phyloP scores from a whole-genome alignment of 2,797 vertebrate species.

The Myoxocephalus aenaeus region DNA sequence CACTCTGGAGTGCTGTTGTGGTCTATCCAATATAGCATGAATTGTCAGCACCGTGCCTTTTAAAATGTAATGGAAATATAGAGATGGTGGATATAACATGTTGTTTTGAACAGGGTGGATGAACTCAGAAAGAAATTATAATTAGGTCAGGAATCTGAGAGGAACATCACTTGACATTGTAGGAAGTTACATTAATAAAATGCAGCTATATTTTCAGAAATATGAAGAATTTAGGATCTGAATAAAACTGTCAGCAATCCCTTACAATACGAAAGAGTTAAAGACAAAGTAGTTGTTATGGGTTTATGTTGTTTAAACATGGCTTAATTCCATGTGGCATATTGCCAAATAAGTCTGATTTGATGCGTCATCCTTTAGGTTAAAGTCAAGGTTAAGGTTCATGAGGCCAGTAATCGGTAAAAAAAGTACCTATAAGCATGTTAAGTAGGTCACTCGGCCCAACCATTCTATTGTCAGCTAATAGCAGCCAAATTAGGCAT shows the following conservation, averaged over 20 bases:
- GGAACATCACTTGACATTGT: not conserved
- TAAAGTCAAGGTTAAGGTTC: slow-evolving; percentile 38
- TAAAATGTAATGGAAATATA: slow-evolving; percentile 11
- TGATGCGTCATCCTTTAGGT: slow-evolving; percentile 28
- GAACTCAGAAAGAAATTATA: not conserved
- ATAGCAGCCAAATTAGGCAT: slow-evolving; percentile 24
- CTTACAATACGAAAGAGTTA: not conserved
- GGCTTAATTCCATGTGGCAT: slow-evolving; percentile 14
- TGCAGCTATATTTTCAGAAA: not conserved
- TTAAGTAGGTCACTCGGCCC: slow-evolving; percentile 38
- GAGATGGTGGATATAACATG: not conserved
- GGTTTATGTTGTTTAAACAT: slow-evolving; percentile 4
- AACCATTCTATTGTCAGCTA: slow-evolving; percentile 4
- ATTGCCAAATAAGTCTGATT: slow-evolving; percentile 26
- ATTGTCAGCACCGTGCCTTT: slow-evolving; percentile 2
- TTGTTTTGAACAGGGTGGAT: not conserved
- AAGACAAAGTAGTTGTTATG: not conserved
- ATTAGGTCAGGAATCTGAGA: slow-evolving; percentile 5
- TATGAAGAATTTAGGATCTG: not conserved
- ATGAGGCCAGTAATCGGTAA: slow-evolving; percentile 39
- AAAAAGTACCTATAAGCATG: slow-evolving; percentile 38
- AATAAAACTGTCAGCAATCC: not conserved
- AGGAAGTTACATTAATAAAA: not conserved
- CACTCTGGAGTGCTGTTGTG: not conserved
- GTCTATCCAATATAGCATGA: slow-evolving; percentile 19